Conservation (phyloP, 2,113 vertebrate genomes). For the Buteo buteo region DNA sequence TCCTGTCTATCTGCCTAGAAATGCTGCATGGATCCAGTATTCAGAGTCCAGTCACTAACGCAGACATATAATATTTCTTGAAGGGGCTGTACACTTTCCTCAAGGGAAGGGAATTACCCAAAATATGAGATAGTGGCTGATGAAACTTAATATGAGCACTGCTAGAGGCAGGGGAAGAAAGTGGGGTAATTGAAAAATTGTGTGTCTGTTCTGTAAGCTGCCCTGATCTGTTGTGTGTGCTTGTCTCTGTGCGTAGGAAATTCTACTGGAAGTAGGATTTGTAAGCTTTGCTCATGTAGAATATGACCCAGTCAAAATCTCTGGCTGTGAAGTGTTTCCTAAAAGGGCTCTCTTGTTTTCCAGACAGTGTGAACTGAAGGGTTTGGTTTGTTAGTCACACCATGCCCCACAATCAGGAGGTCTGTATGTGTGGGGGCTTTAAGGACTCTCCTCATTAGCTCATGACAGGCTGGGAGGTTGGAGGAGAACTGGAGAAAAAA, state of each 20-base stretch:
- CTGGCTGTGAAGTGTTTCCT: not conserved
- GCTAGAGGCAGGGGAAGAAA: not conserved
- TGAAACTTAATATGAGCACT: not conserved
- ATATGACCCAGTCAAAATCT: not conserved
- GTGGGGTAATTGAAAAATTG: not conserved
- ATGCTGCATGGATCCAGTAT: not conserved
- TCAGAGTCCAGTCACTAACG: not conserved
- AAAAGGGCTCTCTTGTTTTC: not conserved
- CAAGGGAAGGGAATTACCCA: not conserved
- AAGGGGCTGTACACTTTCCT: not conserved
- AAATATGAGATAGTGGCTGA: slow-evolving; percentile 25
- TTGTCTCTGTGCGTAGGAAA: rapidly evolving
- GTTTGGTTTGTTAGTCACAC: not conserved
- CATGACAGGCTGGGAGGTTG: not conserved
- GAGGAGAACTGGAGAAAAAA: not conserved
- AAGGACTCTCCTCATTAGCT: not conserved
- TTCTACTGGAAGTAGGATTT: not conserved
- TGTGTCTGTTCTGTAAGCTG: not conserved
- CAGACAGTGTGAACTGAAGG: not conserved
- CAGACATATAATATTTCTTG: not conserved
- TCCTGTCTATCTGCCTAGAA: slow-evolving; percentile 64
- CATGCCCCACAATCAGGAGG: rapidly evolving
- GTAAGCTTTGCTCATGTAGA: not conserved
- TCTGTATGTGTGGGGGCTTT: too few species aligned
- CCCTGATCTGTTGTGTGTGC: not conserved